phyloP scores from a whole-genome alignment of 2,888 invertebrate genomes.

The Polyommatus iphigenia region DNA sequence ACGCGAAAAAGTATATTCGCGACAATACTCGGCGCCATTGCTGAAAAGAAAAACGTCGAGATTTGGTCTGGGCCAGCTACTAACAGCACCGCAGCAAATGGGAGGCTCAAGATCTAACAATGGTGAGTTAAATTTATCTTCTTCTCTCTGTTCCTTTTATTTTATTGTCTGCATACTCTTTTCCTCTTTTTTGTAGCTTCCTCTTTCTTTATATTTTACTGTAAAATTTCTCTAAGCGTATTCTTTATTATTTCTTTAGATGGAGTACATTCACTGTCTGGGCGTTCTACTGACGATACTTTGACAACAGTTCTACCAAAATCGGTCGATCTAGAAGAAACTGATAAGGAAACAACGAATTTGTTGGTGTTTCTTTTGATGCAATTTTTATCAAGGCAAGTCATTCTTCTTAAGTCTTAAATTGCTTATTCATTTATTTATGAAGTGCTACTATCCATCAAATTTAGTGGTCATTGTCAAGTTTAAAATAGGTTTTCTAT shows the following conservation, averaged over 20 bases:
- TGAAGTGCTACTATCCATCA: background rate
- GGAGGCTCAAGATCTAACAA: slow-evolving; percentile 43
- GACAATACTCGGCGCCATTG: slow-evolving; percentile 97
- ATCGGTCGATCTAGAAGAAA: slow-evolving; percentile 95
- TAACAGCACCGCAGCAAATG: slow-evolving; percentile 60
- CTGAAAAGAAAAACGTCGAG: slow-evolving; percentile 95
- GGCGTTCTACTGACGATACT: slow-evolving; percentile 85
- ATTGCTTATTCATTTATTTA: background rate
- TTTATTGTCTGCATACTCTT: too few species aligned
- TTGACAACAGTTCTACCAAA: slow-evolving; percentile 90
- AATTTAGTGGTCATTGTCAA: background rate
- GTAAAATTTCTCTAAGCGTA: background rate
- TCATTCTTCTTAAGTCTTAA: background rate
- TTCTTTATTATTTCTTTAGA: slow-evolving; percentile 45
- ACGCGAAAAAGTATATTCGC: slow-evolving; percentile 92
- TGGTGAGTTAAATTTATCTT: slow-evolving; percentile 48
- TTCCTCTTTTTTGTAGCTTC: too few species aligned
- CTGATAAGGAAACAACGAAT: slow-evolving; percentile 97
- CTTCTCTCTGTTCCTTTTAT: background rate
- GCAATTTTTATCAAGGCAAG: slow-evolving; percentile 93
- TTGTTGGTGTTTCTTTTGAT: slow-evolving; percentile 96
- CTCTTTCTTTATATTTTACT: background rate
- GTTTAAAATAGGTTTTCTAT: background rate
- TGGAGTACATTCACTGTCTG: slow-evolving; percentile 88
- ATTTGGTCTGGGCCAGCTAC: slow-evolving; percentile 93